A percentile compares a stretch with the other conserved stretches of the same genome.
Evolutionary conservation across 2,113 vertebrate genomes (phyloP).

Genomic region (Pangasianodon gigas): DNA sequence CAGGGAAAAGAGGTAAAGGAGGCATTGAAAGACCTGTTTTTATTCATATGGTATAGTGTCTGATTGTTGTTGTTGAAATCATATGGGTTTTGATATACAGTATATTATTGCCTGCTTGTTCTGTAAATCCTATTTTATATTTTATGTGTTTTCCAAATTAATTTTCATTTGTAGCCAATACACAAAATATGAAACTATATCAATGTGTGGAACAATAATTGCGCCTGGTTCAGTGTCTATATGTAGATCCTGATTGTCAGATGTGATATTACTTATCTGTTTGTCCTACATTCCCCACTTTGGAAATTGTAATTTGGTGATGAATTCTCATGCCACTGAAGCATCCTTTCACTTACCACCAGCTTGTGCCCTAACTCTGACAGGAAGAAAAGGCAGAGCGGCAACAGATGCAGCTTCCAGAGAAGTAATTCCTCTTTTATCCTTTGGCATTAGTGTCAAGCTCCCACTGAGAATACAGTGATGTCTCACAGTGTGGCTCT

Average conservation of each 20-base stretch:
- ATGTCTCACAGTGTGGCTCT: slow-evolving; percentile 37
- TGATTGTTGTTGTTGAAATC: not conserved
- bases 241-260: not conserved
- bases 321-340: slow-evolving; percentile 37
- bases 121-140: slow-evolving; percentile 32
- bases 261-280: slow-evolving; percentile 27
- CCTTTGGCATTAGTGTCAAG: slow-evolving; percentile 43
- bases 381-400: slow-evolving; percentile 35
- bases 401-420: slow-evolving; percentile 48
- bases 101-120: slow-evolving; percentile 11
- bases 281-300: slow-evolving; percentile 38
- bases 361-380: slow-evolving; percentile 22
- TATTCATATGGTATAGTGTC: not conserved
- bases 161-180: slow-evolving; percentile 30
- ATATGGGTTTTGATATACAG: not conserved
- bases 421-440: slow-evolving; percentile 49
- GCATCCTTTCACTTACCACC: slow-evolving; percentile 36
- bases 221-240: slow-evolving; percentile 1
- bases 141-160: slow-evolving; percentile 32
- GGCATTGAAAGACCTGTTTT: not conserved
- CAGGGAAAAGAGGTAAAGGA: not conserved
- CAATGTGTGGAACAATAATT: not conserved
- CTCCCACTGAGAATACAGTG: slow-evolving; percentile 35
- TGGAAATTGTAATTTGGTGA: slow-evolving; percentile 47
- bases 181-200: not conserved